Base-by-base conservation (phyloP, 2,113 vertebrate species). In the Crotalus horridus region DNA sequence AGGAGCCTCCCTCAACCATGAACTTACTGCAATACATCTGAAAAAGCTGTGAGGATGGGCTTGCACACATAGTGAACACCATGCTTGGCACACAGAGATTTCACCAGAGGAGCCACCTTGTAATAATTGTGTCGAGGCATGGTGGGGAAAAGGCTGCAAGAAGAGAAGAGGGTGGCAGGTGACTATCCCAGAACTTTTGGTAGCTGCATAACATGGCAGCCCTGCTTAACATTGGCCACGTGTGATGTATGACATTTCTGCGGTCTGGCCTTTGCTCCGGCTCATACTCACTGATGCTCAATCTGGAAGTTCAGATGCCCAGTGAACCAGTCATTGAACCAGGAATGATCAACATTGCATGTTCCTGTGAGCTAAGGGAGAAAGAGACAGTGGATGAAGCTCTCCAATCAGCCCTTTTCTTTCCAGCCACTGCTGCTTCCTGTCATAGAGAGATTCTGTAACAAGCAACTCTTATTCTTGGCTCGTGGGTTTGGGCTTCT, bases 301-400 rank as follows among this genome's bases (percentile, higher is more conserved):
- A 98, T 98, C 94, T 98, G 98, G 97, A 98, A 98, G 96, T 98
- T 98, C 94, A 98, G 97, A 39, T 98, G 98, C 26, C 98, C 98
- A 0, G 97, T 98, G 94, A 98, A 98, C 98, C 98, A 98, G 94
- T 98, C 98, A 0, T 98, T 98, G 97, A 98, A 98, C 8, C 97
- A 92, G 4, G 98, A 98, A 93, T 98, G 97, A 55, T 97, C 96
- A 89, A 98, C 98, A 0, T 98, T 98, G 85, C 98, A 98, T 0
- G 98, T 98, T 13, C 98, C 98, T 94, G 97, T 96, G 10, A 98
- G 97, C 98, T 98, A 95, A 58, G 33, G 81, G 33, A 59, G 21
- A 48, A 81, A n/a, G 39, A 51, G 43, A 81, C 17, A 58, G 4
- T 0, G 6, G 26, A 2, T 91, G 13, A 64, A 23, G 23, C 23